Conservation (phyloP, 2,113 vertebrate genomes). For the Chrysochloris asiatica region DNA sequence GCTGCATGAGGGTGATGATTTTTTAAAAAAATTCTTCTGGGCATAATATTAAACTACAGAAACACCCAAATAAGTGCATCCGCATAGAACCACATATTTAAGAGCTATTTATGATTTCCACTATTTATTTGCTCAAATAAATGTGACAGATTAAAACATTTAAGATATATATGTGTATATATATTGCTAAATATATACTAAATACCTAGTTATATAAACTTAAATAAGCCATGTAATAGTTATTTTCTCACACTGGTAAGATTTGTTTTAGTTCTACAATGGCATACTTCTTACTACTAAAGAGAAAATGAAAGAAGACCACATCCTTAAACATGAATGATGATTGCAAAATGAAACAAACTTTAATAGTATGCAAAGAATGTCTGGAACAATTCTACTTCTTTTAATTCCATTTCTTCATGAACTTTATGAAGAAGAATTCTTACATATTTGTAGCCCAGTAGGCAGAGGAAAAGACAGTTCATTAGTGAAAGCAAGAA, state of each 20-base stretch:
- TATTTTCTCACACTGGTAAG: neutral
- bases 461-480: too few relatives aligned
- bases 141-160: constrained; percentile 33
- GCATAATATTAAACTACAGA: constrained; percentile 65
- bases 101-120: constrained; percentile 62
- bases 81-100: constrained; percentile 48
- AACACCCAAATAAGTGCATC: constrained; percentile 50
- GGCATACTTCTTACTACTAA: neutral
- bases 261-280: neutral
- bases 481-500: too few relatives aligned
- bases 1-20: constrained; percentile 66
- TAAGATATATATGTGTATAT: neutral
- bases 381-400: too few relatives aligned
- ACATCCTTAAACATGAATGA: neutral
- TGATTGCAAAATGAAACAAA: neutral
- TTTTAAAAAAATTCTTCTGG: constrained; percentile 71
- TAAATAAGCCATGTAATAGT: constrained; percentile 39
- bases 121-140: constrained; percentile 62
- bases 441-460: too few relatives aligned
- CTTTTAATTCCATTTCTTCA: too few relatives aligned
- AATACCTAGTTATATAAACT: constrained; percentile 58
- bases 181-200: constrained; percentile 38
- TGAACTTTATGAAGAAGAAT: too few relatives aligned
- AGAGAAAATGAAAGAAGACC: neutral
- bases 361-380: neutral